phyloP scores from a whole-genome alignment of 2,888 invertebrate species.

The Drosophila nigricruria region DNA sequence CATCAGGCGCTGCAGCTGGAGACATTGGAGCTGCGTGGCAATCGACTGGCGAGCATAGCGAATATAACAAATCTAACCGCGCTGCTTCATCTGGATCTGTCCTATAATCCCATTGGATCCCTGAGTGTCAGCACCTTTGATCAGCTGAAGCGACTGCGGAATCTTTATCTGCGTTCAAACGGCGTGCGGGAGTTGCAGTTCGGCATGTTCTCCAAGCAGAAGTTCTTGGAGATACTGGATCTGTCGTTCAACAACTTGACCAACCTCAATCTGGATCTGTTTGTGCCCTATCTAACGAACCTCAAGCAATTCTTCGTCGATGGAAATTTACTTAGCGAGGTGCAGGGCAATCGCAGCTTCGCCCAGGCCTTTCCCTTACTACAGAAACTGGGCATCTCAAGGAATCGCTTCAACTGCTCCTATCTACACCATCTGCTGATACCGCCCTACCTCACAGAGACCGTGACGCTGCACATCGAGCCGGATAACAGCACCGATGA shows the following conservation, averaged over 20 bases:
- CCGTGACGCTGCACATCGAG: slow-evolving; percentile 81
- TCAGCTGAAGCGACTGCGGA: slow-evolving; percentile 79
- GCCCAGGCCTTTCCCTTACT: slow-evolving; percentile 81
- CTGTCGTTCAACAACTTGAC: slow-evolving; percentile 86
- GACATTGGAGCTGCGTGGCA: slow-evolving; percentile 76
- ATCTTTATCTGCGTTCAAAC: slow-evolving; percentile 76
- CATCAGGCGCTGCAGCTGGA: slow-evolving; percentile 77
- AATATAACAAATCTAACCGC: slow-evolving; percentile 81
- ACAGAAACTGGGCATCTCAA: slow-evolving; percentile 81
- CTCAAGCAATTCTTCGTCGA: slow-evolving; percentile 82
- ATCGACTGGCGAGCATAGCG: slow-evolving; percentile 75
- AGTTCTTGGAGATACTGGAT: slow-evolving; percentile 85
- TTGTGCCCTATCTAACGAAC: slow-evolving; percentile 83
- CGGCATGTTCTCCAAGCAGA: slow-evolving; percentile 85
- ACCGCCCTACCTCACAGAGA: slow-evolving; percentile 75
- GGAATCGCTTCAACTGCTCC: slow-evolving; percentile 84
- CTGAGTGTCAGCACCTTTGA: slow-evolving; percentile 83
- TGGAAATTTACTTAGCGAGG: slow-evolving; percentile 82
- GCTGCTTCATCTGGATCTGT: slow-evolving; percentile 80
- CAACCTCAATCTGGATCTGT: slow-evolving; percentile 84
- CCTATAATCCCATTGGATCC: slow-evolving; percentile 82
- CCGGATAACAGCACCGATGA: slow-evolving; percentile 76
- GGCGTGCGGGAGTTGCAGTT: slow-evolving; percentile 79
- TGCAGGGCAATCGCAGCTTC: slow-evolving; percentile 80
- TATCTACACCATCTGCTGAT: slow-evolving; percentile 83